These are phyloP conservation scores for Micrasema minimum DNA, from an alignment of 1,140 invertebrate genomes.

Conservation along the genomic window DNA sequence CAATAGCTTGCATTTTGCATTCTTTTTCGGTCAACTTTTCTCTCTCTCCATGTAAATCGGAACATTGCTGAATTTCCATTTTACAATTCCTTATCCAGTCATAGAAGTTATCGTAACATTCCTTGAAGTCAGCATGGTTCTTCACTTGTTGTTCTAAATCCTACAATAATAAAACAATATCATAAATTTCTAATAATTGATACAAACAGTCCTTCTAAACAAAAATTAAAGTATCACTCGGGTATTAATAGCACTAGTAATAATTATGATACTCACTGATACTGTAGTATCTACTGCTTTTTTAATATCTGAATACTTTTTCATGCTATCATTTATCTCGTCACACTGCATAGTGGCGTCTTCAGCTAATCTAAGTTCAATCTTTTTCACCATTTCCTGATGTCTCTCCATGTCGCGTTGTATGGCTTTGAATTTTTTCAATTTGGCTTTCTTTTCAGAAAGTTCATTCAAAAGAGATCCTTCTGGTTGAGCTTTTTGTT, in stretches of 20 bases:
- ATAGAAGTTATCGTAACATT: slow-evolving; percentile 81
- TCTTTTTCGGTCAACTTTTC: slow-evolving; percentile 79
- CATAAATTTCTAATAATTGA: no score
- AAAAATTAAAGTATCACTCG: slow-evolving; percentile 11
- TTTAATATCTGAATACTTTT: slow-evolving; percentile 77
- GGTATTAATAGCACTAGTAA: not conserved
- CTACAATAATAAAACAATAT: slow-evolving; percentile 57
- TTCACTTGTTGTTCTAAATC: slow-evolving; percentile 85
- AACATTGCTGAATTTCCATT: slow-evolving; percentile 85
- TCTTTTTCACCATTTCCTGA: slow-evolving; percentile 77
- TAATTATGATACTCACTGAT: slow-evolving; percentile 60
- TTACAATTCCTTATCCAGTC: slow-evolving; percentile 90
- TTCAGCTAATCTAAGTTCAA: slow-evolving; percentile 74
- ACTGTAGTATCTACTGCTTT: slow-evolving; percentile 74
- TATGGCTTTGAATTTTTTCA: slow-evolving; percentile 85
- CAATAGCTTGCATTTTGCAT: slow-evolving; percentile 76
- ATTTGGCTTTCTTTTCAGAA: slow-evolving; percentile 87
- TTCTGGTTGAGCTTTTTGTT: slow-evolving; percentile 80
- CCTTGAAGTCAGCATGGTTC: slow-evolving; percentile 88
- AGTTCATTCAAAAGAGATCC: slow-evolving; percentile 83
- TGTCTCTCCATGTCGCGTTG: slow-evolving; percentile 82
- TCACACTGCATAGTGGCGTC: slow-evolving; percentile 73
- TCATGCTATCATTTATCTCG: slow-evolving; percentile 76
- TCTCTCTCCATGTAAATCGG: slow-evolving; percentile 85
- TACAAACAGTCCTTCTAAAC: no score